Evolutionary conservation across 2,113 vertebrate species (phyloP), one percentile per base, ranked within the genome.

Genomic region (Otis tarda): DNA sequence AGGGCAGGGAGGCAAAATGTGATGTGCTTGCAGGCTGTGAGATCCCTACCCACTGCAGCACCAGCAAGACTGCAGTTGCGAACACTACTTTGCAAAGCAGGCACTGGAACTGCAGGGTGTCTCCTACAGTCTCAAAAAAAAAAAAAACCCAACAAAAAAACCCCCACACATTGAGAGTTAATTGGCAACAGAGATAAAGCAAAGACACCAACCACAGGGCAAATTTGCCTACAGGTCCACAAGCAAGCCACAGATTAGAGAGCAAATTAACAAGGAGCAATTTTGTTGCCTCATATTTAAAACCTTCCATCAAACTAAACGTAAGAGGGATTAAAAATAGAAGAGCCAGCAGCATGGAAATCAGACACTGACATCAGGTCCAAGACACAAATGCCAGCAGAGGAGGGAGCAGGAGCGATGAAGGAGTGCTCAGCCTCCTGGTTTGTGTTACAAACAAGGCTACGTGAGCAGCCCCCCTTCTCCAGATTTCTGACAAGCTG

Each of bases 251-350:
- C 28, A 69, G 35, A 81, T 30, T 19, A 53, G 12, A 43, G 23
- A 64, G 57, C 37, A 85, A 64, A 83, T 69, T 63, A 78, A 69
- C 30, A 92, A 75, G 22, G 80, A 81, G 30, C 39, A 67, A 28
- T n/a, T 82, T n/a, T 61, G 37, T 71, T 95, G 59, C 53, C 35
- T 80, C 50, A 68, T 21, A 67, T 70, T 68, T 82, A 57, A 91
- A 87, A 65, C 11, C 14, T 90, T 20, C n/a, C n/a, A 77, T 57
- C 55, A 83, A 92, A 56, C 25, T 87, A 33, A 74, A 93, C 0
- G 1, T 50, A 90, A 89, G 52, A 87, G 35, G 31, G 30, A 35
- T 82, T 93, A 95, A 95, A 93, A 94, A 93, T 9, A 92, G 89
- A 77, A 89, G 39, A 69, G 75, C 87, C 61, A 73, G 41, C 17